Percentiles rank a stretch among this genome's conserved stretches.
Conservation (phyloP, 2,113 vertebrate genomes). For the Alligator sinensis region DNA sequence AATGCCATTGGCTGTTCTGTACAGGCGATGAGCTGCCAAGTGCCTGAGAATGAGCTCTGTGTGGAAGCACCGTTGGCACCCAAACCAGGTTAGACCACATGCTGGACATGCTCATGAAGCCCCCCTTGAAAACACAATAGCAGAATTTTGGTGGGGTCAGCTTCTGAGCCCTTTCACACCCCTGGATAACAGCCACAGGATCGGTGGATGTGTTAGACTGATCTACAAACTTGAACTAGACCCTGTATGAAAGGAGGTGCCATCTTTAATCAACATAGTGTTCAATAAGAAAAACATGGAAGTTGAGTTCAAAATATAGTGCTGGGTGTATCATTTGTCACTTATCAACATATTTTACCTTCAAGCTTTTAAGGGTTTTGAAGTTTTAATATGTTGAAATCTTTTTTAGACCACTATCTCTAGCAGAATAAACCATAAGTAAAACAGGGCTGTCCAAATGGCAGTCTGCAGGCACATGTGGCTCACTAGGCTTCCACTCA, state of each 20-base stretch:
- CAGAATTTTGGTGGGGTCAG: not conserved
- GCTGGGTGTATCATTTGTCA: not conserved
- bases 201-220: not conserved
- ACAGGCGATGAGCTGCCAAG: not conserved
- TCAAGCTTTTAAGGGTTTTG: not conserved
- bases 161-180: not conserved
- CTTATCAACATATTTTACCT: not conserved
- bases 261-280: not conserved
- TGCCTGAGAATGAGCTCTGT: fast-evolving
- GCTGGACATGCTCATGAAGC: not conserved
- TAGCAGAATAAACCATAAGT: not conserved
- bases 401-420: not conserved
- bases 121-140: not conserved
- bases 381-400: not conserved
- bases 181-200: not conserved
- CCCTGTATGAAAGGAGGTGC: not conserved
- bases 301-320: not conserved
- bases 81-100: not conserved
- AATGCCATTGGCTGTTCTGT: not conserved
- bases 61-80: not conserved
- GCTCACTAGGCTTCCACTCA: too few relatives aligned
- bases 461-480: too few relatives aligned
- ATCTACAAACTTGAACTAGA: not conserved
- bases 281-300: not conserved
- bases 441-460: not conserved